Evolutionary conservation across 2,797 vertebrate genomes (phyloP).

Genomic region (Lateolabrax maculatus): DNA sequence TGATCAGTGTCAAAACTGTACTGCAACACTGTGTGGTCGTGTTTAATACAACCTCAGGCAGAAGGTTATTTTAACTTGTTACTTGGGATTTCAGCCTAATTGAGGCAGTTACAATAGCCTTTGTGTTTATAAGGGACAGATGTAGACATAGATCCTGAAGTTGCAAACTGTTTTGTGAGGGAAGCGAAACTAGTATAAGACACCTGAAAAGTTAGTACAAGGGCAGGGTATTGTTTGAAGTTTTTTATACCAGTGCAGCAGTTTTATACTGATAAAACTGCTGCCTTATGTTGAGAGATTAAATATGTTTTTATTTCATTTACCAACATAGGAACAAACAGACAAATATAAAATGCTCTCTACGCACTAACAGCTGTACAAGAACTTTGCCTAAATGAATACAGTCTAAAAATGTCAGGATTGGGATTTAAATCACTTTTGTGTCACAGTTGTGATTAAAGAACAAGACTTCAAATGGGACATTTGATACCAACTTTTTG

Average conservation of each 20-base stretch:
- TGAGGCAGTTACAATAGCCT: neutral
- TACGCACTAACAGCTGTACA: neutral
- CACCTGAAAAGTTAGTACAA: neutral
- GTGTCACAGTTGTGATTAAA: constrained; percentile 6
- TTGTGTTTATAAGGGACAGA: neutral
- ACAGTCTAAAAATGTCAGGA: neutral
- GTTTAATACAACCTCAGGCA: neutral
- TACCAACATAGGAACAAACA: neutral
- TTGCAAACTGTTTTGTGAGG: neutral
- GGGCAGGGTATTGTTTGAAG: neutral
- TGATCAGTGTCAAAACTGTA: neutral
- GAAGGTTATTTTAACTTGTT: neutral
- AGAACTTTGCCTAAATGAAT: neutral
- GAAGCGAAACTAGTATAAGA: neutral
- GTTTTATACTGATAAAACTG: too few relatives aligned
- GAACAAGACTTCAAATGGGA: neutral
- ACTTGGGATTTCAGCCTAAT: neutral
- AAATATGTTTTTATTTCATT: neutral
- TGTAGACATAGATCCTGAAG: neutral
- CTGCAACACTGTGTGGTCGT: neutral
- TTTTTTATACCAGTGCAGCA: neutral
- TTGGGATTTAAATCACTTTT: neutral
- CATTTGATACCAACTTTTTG: neutral
- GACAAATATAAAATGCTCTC: neutral
- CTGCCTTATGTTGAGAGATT: neutral